Evolutionary conservation across 2,888 invertebrate genomes (phyloP), one percentile per base, ranked within the genome.

Genomic region (Muscina levida): DNA sequence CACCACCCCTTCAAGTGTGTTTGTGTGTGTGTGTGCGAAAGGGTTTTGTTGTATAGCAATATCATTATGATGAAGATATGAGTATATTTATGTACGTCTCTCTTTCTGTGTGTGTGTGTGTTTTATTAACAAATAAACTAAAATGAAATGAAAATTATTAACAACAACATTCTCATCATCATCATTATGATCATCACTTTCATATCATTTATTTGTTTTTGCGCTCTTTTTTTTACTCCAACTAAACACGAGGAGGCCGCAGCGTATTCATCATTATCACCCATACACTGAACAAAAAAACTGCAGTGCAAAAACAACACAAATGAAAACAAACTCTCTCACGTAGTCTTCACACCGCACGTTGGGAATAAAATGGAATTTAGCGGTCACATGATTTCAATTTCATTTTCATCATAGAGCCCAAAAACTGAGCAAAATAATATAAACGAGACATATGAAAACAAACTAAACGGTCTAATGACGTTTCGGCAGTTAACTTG

Each of bases 361-460:
- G 59, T n/a, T 17, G 39, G 15, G 17, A 15, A 59, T 48, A 26
- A 70, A 72, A 67, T 57, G 39, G 17, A 67, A 67, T 73, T 73
- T 31, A 73, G 13, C 51, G 74, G 67, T 81, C 77, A 77, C 77
- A 81, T 81, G 81, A 77, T 77, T 80, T 73, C 57, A 73, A 73
- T 73, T 73, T 71, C 37, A 59, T 71, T 71, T 72, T 77, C 76
- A 76, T n/a, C 37, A n/a, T n/a, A n/a, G n/a, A n/a, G 17, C 71
- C 77, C 76, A 70, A 73, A n/a, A 67, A n/a, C n/a, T n/a, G n/a
- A 48, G 17, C 6, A 17, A 37, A 57, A 57, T 15, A 15, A 37
- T 3, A 39, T 39, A 59, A 59, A 59, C 59, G 37, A n/a, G 24
- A 15, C 13, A 22, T 2, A 19, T 19, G 1, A 48, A 70, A 56